Percentiles rank a stretch among this genome's conserved stretches.
Conservation (phyloP, 2,797 vertebrate species). For the Kryptolebias ocellatus region DNA sequence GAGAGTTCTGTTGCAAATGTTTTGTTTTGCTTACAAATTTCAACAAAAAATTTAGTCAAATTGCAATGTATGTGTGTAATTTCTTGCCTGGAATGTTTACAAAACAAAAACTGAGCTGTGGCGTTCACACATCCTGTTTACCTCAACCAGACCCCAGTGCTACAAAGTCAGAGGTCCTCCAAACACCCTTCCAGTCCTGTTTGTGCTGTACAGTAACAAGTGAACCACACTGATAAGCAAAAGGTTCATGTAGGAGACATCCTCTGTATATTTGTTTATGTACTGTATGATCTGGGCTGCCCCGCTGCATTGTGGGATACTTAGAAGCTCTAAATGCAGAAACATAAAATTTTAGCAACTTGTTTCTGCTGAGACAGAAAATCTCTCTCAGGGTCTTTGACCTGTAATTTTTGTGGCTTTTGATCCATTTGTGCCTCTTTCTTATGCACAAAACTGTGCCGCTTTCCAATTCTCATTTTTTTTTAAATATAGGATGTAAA, state of each 20-base stretch:
- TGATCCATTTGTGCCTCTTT: constrained; percentile 23
- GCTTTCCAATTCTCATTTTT: neutral
- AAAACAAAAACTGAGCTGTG: constrained; percentile 3
- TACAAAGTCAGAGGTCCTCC: constrained; percentile 48
- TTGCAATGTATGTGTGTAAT: constrained; percentile 4
- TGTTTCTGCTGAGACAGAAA: constrained; percentile 24
- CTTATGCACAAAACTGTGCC: constrained; percentile 23
- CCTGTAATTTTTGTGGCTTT: constrained; percentile 9
- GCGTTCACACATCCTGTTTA: constrained; percentile 60
- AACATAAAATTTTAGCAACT: constrained; percentile 1
- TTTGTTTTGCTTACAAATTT: constrained; percentile 8
- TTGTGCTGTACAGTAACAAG: constrained; percentile 52
- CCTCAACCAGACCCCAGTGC: constrained; percentile 44
- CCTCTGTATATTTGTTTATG: constrained; percentile 46
- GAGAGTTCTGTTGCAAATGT: neutral
- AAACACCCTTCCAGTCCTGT: constrained; percentile 48
- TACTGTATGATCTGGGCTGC: constrained; percentile 27
- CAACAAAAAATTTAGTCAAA: constrained; percentile 16
- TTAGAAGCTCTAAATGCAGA: constrained; percentile 44
- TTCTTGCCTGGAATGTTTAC: constrained; percentile 42
- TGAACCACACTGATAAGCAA: constrained; percentile 53
- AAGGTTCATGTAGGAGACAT: constrained; percentile 50
- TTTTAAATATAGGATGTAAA: neutral
- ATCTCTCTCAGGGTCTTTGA: constrained; percentile 31
- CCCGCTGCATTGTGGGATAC: constrained; percentile 18